Evolutionary conservation across 1,140 invertebrate species (phyloP).

Genomic region (Mercenaria mercenaria): DNA sequence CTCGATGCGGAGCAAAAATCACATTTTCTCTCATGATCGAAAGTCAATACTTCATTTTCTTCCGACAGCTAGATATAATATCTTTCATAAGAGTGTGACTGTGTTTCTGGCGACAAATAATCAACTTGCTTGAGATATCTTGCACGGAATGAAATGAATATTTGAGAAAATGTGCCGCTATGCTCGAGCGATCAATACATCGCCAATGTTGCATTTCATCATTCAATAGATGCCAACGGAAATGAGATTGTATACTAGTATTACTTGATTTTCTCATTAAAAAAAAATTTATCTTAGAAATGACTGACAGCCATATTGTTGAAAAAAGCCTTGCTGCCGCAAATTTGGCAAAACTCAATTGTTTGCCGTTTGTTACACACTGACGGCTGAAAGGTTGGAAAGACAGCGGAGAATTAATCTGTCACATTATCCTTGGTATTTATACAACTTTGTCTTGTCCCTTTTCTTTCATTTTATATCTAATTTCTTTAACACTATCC

Average conservation of each 20-base stretch:
- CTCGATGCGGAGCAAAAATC: constrained; percentile 13
- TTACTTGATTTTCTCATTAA: constrained; percentile 28
- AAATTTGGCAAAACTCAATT: constrained; percentile 34
- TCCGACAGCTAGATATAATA: constrained; percentile 4
- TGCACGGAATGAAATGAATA: constrained; percentile 61
- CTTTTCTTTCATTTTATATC: background rate
- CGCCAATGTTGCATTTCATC: constrained; percentile 21
- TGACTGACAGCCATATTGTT: constrained; percentile 52
- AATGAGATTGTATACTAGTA: constrained; percentile 36
- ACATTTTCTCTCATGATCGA: constrained; percentile 31
- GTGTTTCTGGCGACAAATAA: constrained; percentile 27
- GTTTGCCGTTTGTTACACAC: background rate
- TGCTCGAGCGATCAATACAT: background rate
- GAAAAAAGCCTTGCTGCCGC: background rate
- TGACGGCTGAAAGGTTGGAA: background rate
- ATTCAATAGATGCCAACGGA: background rate
- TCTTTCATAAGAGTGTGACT: constrained; percentile 17
- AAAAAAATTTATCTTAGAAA: background rate
- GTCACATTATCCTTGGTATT: constrained; percentile 3
- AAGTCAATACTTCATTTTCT: constrained; percentile 62
- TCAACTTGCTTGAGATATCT: constrained; percentile 22
- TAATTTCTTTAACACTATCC: background rate
- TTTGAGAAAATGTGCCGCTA: constrained; percentile 46
- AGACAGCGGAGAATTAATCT: background rate
- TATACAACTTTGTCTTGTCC: background rate